A percentile compares a stretch with the other conserved stretches of the same genome.
phyloP scores from a whole-genome alignment of 1,140 invertebrate species.

The Ostrea edulis region DNA sequence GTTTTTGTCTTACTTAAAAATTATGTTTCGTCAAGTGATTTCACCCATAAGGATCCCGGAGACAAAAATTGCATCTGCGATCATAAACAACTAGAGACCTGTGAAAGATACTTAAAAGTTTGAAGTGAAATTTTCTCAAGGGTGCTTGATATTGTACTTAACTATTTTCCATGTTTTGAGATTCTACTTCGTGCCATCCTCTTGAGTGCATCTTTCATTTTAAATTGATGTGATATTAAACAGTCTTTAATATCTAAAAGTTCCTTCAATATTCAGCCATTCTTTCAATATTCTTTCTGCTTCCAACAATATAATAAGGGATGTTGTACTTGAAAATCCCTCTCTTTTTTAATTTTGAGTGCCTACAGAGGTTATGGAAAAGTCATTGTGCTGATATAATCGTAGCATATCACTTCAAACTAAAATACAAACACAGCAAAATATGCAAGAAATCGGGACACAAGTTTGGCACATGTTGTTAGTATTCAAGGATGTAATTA shows the following conservation, averaged over 20 bases:
- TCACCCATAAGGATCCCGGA: not conserved
- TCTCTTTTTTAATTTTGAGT: not conserved
- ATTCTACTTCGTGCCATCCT: not conserved
- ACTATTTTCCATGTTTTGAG: constrained; percentile 3
- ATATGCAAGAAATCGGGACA: too few species aligned
- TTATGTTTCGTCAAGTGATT: constrained; percentile 32
- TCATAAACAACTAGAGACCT: constrained; percentile 21
- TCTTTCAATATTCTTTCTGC: not conserved
- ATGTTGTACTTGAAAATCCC: too few species aligned
- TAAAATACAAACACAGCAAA: not conserved
- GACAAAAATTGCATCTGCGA: not conserved
- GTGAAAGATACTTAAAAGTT: not conserved
- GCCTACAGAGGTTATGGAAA: not conserved
- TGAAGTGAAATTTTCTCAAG: constrained; percentile 29
- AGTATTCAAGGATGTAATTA: too few species aligned
- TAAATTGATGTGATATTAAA: not conserved
- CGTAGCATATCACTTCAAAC: not conserved
- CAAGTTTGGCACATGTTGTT: too few species aligned
- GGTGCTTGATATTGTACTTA: not conserved
- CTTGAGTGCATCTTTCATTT: constrained; percentile 9
- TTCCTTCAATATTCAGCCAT: not conserved
- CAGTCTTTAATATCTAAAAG: not conserved
- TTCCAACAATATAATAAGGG: not conserved
- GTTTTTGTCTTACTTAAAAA: not conserved
- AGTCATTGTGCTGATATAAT: not conserved